Percentiles rank a stretch among this genome's conserved stretches.
Evolutionary conservation across 2,113 vertebrate species (phyloP).

Genomic region (Riparia riparia): DNA sequence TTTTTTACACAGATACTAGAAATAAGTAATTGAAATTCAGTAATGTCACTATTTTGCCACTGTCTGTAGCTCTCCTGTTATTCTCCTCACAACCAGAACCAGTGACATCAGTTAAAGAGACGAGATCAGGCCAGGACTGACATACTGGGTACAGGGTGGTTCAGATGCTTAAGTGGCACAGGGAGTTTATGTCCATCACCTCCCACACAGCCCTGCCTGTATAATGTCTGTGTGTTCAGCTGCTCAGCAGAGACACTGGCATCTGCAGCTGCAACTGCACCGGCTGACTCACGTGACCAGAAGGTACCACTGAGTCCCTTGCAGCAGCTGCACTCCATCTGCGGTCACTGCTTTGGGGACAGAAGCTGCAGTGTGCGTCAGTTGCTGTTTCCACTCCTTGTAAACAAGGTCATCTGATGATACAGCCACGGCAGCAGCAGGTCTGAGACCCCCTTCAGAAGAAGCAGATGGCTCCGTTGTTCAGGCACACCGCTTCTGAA

Average conservation of each 20-base stretch:
- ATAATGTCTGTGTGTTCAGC: not conserved
- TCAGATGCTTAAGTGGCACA: not conserved
- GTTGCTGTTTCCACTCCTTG: not conserved
- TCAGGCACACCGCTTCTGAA: not conserved
- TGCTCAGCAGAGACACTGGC: slow-evolving; percentile 19
- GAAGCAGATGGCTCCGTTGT: not conserved
- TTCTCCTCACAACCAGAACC: not conserved
- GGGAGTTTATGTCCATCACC: not conserved
- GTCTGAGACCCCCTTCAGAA: not conserved
- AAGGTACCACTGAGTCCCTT: not conserved
- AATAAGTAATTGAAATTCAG: not conserved
- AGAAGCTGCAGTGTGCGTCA: slow-evolving; percentile 4
- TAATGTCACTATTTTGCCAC: not conserved
- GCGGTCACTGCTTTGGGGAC: slow-evolving; percentile 8
- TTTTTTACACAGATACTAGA: not conserved
- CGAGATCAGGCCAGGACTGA: not conserved
- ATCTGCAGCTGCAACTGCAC: slow-evolving; percentile 37
- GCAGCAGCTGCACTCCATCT: slow-evolving; percentile 56
- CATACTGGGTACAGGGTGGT: not conserved
- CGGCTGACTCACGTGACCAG: slow-evolving; percentile 24
- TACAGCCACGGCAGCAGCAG: not conserved
- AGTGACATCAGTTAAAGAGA: not conserved
- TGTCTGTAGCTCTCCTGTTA: not conserved
- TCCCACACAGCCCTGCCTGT: not conserved
- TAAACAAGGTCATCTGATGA: slow-evolving; percentile 33